Evolutionary conservation across 2,113 vertebrate species (phyloP).

Genomic region (Pangasianodon gigas): DNA sequence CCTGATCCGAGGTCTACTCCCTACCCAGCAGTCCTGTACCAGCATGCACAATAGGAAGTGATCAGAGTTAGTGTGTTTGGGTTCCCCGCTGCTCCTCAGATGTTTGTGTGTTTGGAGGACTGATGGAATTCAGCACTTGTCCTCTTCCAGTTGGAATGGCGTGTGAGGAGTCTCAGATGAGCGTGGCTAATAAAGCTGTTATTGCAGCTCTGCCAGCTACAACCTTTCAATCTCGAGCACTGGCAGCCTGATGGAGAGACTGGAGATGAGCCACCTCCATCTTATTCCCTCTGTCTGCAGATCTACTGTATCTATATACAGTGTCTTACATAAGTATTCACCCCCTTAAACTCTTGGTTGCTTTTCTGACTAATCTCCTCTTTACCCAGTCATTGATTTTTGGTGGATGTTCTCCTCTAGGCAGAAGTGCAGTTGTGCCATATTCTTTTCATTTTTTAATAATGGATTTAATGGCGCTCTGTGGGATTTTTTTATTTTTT

Average conservation of each 20-base stretch:
- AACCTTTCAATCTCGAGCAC: slow-evolving; percentile 11
- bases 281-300: background rate
- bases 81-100: background rate
- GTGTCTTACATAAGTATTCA: background rate
- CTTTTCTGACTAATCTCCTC: background rate
- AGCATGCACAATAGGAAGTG: slow-evolving; percentile 1
- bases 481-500: background rate
- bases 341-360: background rate
- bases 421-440: no score
- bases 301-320: background rate
- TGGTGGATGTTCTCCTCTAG: no score
- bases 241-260: slow-evolving; percentile 19
- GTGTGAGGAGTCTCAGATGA: slow-evolving; percentile 23
- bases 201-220: slow-evolving; percentile 7
- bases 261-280: slow-evolving; percentile 8
- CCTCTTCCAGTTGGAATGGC: slow-evolving; percentile 24
- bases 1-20: background rate
- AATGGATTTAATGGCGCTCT: background rate
- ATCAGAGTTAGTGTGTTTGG: background rate
- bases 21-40: background rate
- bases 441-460: background rate
- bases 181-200: slow-evolving; percentile 37
- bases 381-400: background rate
- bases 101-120: background rate
- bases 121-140: background rate